Percentiles rank a stretch among this genome's conserved stretches.
Conservation (phyloP, 1,140 invertebrate genomes). For the Periplaneta americana region DNA sequence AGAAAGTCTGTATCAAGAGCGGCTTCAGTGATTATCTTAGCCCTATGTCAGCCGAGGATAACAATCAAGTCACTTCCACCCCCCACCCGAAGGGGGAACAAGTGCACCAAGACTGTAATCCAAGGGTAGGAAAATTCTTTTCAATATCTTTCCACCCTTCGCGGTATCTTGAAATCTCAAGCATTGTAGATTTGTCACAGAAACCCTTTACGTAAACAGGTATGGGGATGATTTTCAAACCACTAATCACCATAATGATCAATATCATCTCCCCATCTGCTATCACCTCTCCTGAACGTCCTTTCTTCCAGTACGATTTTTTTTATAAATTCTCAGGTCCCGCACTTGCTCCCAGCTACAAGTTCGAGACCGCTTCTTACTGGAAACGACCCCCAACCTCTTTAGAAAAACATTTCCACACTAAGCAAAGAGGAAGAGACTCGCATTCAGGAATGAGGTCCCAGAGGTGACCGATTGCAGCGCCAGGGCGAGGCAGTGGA, state of each 20-base stretch:
- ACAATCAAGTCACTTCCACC: background rate
- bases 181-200: background rate
- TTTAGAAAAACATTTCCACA: background rate
- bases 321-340: conserved; percentile 4
- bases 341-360: conserved; percentile 4
- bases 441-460: background rate
- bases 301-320: conserved; percentile 14
- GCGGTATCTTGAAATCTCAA: background rate
- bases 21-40: background rate
- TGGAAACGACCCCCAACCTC: background rate
- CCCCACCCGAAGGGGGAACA: background rate
- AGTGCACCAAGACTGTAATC: too few relatives aligned
- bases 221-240: background rate
- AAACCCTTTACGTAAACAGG: background rate
- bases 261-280: background rate
- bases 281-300: background rate
- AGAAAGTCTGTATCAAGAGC: background rate
- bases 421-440: background rate
- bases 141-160: too few relatives aligned
- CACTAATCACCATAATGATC: background rate
- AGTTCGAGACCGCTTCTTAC: background rate
- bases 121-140: too few relatives aligned
- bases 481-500: background rate
- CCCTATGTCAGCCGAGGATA: background rate
- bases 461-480: background rate